Evolutionary conservation across 2,113 vertebrate species (phyloP).

Genomic region (Vimba vimba): DNA sequence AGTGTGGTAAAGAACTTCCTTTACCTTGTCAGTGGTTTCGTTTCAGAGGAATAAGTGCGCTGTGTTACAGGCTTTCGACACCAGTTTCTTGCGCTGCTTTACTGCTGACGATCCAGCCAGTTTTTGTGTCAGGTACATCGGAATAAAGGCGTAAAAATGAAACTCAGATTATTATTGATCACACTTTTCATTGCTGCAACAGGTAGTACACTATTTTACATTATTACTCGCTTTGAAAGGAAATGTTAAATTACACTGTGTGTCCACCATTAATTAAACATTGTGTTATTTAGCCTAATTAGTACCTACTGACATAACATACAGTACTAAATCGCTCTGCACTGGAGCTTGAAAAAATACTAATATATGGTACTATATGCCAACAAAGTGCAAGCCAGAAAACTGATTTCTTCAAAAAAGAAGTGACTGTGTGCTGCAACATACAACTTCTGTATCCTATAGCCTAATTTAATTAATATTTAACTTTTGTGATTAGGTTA

Average conservation of each 20-base stretch:
- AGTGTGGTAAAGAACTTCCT: conserved; percentile 32
- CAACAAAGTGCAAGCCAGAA: not conserved
- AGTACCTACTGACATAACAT: not conserved
- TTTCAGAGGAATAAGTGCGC: conserved; percentile 34
- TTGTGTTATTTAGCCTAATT: not conserved
- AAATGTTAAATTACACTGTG: not conserved
- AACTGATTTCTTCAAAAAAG: not conserved
- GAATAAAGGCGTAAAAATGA: not conserved
- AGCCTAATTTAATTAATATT: not conserved
- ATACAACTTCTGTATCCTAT: not conserved
- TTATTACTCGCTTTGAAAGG: not conserved
- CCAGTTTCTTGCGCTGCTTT: not conserved
- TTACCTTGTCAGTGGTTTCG: conserved; percentile 35
- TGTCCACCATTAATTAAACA: not conserved
- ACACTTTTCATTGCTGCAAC: not conserved
- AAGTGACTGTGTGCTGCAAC: not conserved
- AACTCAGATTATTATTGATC: not conserved
- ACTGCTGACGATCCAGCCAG: not conserved
- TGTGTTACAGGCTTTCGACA: too few species aligned
- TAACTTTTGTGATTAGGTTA: not conserved
- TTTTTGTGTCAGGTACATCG: not conserved
- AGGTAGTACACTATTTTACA: conserved; percentile 12
- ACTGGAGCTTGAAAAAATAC: not conserved
- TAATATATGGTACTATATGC: too few species aligned
- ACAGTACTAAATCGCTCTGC: not conserved